Evolutionary conservation across 1,140 invertebrate species (phyloP).

Genomic region (Neoseiulus cucumeris): DNA sequence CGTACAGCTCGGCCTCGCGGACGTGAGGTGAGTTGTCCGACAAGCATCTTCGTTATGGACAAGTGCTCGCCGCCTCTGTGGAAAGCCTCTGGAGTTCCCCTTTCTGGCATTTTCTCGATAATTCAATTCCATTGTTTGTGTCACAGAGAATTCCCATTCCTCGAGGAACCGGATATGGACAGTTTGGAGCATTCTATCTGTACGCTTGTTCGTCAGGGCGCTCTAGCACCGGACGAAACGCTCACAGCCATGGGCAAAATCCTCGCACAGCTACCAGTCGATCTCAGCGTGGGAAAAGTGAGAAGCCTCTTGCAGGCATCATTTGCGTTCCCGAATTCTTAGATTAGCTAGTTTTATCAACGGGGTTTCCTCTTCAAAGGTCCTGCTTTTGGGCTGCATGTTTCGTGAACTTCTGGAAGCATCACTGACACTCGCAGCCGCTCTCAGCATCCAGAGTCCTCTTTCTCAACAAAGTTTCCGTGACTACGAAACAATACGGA

Average conservation of each 20-base stretch:
- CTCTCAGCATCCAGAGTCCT: slow-evolving; percentile 76
- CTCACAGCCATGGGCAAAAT: slow-evolving; percentile 76
- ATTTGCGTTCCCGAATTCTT: neutral
- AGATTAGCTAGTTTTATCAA: slow-evolving; percentile 42
- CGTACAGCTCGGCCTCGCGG: slow-evolving; percentile 77
- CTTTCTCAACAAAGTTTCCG: slow-evolving; percentile 71
- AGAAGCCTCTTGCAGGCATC: neutral
- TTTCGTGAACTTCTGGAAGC: slow-evolving; percentile 38
- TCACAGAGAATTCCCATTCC: slow-evolving; percentile 6
- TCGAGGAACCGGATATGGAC: neutral
- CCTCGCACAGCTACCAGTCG: slow-evolving; percentile 71
- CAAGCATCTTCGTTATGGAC: too few relatives aligned
- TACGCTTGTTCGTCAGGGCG: slow-evolving; percentile 36
- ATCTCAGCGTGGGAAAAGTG: slow-evolving; percentile 88
- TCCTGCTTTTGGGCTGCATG: slow-evolving; percentile 19
- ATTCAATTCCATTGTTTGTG: too few relatives aligned
- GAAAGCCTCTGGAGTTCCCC: slow-evolving; percentile 74
- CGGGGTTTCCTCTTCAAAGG: slow-evolving; percentile 59
- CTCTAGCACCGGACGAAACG: slow-evolving; percentile 56
- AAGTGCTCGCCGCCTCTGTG: too few relatives aligned
- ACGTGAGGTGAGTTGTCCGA: slow-evolving; percentile 30
- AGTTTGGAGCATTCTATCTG: slow-evolving; percentile 9
- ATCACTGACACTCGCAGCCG: slow-evolving; percentile 70
- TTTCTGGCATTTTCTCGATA: slow-evolving; percentile 51
- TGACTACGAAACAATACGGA: slow-evolving; percentile 49